Evolutionary conservation across 2,113 vertebrate genomes (phyloP), one percentile per base, ranked within the genome.

Genomic region (Elephantulus edwardii): DNA sequence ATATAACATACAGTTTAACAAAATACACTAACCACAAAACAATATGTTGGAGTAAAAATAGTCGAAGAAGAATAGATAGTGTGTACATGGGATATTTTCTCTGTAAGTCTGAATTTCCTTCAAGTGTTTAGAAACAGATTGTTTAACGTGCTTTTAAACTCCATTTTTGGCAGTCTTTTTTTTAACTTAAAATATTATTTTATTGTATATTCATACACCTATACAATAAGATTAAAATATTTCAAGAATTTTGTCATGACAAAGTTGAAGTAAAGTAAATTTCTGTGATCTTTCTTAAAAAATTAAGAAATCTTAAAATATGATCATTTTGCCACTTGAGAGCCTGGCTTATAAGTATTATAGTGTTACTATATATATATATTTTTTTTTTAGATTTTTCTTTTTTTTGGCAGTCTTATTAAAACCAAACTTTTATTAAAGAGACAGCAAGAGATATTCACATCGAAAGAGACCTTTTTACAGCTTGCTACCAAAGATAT

Each of bases 121-220:
- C 8, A 89, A 80, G 38, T 56, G 70, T 78, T 93, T 75, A 72
- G 50, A 91, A 94, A 56, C 26, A 72, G 16, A 76, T 68, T 70
- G 42, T 94, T 33, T 84, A 20, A 40, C 38, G 7, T 20, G 8
- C 80, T 83, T 83, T 86, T 22, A 28, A n/a, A n/a, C n/a, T n/a
- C n/a, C n/a, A n/a, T n/a, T 71, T 85, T 58, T 92, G 70, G 82
- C 5, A 71, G 50, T 82, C 40, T 86, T 72, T 72, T 76, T 83
- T n/a, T n/a, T n/a, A n/a, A n/a, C n/a, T n/a, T n/a, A n/a, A n/a
- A n/a, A n/a, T n/a, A n/a, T n/a, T n/a, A n/a, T n/a, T n/a, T n/a
- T n/a, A n/a, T n/a, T n/a, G n/a, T n/a, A n/a, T n/a, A n/a, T n/a
- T n/a, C n/a, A n/a, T n/a, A n/a, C n/a, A n/a, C n/a, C n/a, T n/a